A percentile compares a stretch with the other conserved stretches of the same genome.
These are phyloP conservation scores for Heterodera schachtii DNA, from an alignment of 1,140 invertebrate genomes.

Conservation along the genomic window DNA sequence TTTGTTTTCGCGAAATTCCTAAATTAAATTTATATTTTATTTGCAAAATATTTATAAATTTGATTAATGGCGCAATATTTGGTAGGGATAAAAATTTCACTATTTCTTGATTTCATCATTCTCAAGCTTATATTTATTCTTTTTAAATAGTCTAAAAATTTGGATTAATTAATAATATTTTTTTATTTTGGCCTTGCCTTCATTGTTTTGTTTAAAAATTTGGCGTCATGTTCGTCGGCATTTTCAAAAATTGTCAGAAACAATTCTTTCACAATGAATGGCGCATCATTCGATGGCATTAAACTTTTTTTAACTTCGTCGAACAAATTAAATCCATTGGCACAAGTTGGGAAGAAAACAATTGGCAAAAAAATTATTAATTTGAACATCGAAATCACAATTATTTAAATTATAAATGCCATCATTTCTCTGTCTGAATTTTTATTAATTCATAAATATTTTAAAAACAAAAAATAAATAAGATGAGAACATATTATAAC, in stretches of 20 bases:
- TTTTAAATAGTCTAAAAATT: not conserved
- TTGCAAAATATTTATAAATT: no score
- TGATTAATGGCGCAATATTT: no score
- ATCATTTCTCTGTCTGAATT: no score
- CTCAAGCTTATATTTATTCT: not conserved
- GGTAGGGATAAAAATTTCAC: no score
- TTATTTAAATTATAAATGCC: no score
- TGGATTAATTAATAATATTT: no score
- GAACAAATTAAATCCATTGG: slow-evolving; percentile 18
- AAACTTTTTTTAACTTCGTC: slow-evolving; percentile 26
- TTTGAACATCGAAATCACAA: not conserved
- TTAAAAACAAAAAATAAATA: not conserved
- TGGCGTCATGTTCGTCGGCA: slow-evolving; percentile 81
- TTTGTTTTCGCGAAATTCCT: slow-evolving; percentile 50
- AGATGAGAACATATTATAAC: not conserved
- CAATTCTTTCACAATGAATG: slow-evolving; percentile 69
- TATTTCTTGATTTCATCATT: no score
- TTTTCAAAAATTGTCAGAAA: slow-evolving; percentile 84
- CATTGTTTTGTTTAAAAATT: slow-evolving; percentile 77
- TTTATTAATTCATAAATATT: not conserved
- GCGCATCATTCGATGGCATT: slow-evolving; percentile 6
- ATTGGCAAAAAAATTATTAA: not conserved
- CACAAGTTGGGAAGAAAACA: not conserved
- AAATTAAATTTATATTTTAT: slow-evolving; percentile 36
- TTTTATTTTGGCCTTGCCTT: not conserved